These are phyloP conservation scores for Delichon dasypus DNA, from an alignment of 2,797 vertebrate genomes.

Conservation along the genomic window DNA sequence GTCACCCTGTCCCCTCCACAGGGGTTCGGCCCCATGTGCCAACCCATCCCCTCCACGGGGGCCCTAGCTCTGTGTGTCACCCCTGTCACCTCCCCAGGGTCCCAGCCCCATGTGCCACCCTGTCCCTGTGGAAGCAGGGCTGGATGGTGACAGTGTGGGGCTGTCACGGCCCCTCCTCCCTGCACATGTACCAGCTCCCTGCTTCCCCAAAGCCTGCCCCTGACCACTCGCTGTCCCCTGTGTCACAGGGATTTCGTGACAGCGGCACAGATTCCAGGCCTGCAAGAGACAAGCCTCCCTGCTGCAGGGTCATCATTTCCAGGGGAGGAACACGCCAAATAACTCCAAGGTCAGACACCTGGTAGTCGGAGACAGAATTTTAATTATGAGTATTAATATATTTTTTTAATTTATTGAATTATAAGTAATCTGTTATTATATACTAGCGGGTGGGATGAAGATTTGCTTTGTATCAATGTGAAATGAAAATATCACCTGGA, in stretches of 20 bases:
- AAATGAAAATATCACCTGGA: background rate
- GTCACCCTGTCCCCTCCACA: background rate
- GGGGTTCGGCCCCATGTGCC: background rate
- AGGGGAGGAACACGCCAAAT: fast-evolving
- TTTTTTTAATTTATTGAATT: background rate
- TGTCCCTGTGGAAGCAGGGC: background rate
- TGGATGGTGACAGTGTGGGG: background rate
- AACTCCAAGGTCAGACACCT: background rate
- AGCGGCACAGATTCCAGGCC: background rate
- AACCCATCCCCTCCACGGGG: fast-evolving
- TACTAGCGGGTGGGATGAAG: fast-evolving
- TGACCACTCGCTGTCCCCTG: background rate
- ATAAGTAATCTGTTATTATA: background rate
- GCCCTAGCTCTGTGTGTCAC: background rate
- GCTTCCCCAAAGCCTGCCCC: background rate
- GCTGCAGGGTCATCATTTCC: background rate
- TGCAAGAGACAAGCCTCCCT: background rate
- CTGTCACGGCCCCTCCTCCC: background rate
- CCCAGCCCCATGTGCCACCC: background rate
- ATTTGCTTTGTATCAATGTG: background rate
- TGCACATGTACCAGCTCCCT: background rate
- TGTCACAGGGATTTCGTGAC: background rate
- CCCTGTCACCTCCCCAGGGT: background rate
- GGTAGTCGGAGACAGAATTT: background rate
- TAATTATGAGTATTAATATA: background rate